Evolutionary conservation across 2,888 invertebrate species (phyloP), one percentile per base, ranked within the genome.

Genomic region (Lasioglossum malachurum): DNA sequence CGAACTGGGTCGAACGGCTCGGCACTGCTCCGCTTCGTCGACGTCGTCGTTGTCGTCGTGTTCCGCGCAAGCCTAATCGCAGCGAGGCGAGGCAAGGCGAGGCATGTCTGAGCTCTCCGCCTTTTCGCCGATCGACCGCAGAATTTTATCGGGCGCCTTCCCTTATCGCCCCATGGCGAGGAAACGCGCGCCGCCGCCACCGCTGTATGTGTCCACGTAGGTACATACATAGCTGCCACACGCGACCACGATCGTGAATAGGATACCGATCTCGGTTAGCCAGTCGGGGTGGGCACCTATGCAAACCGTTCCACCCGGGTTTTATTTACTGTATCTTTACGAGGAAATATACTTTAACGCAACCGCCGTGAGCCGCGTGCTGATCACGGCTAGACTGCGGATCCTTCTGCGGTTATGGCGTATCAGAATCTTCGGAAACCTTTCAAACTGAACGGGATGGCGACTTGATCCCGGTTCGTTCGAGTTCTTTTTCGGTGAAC

Each of bases 1-100:
- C 67, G 64, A 88, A 86, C 82, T 89, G 81, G 86, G 88, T 88
- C 89, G 86, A 69, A 78, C 79, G 75, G 78, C 80, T 84, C 80
- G 82, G 57, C 57, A 73, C 73, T 31, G 41, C 44, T 23, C n/a
- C 7, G n/a, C n/a, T 12, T 7, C 41, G 79, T 23, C 35, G 31
- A 7, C 35, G 12, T 67, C 19, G 16, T 7, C 67, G n/a, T 79
- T 16, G 31, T 19, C 35, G 31, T 69, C 23, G 10, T 38, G 31
- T 81, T 83, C 75, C 53, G 71, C 79, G 75, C 82, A 41, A 79
- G 67, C 81, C 74, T 88, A 88, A 88, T 88, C 82, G 81, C 31
- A 31, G 14, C 64, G 64, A 64, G 64, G 64, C 64, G 64, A 64
- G 64, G 64, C 27, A 31, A 64, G 67, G 67, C 67, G 31, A 31